Conservation (phyloP, 2,888 invertebrate species). For the Drosophila recens region DNA sequence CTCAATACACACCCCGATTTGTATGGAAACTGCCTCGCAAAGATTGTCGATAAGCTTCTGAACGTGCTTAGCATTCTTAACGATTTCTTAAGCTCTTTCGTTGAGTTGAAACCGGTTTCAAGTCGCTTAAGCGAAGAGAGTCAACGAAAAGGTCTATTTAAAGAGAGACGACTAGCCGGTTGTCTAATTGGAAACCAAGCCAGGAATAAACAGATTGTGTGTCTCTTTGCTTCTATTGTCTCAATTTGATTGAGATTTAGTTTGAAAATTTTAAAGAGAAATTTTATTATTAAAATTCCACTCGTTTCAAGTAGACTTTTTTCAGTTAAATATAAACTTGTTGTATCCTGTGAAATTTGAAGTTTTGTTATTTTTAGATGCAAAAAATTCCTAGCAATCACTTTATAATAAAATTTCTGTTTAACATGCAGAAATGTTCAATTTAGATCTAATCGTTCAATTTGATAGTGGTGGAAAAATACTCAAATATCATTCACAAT, state of each 20-base stretch:
- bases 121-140: slow-evolving; percentile 3
- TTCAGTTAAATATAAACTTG: not conserved
- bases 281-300: no score
- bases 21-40: slow-evolving; percentile 25
- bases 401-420: not conserved
- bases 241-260: no score
- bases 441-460: no score
- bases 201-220: not conserved
- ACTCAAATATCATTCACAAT: slow-evolving; percentile 12
- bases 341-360: not conserved
- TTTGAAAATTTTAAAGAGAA: no score
- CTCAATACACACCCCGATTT: slow-evolving; percentile 56
- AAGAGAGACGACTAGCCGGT: slow-evolving; percentile 2
- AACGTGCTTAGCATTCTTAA: slow-evolving; percentile 68
- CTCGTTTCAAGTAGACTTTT: no score
- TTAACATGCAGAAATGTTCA: not conserved
- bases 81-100: not conserved
- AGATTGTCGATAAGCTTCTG: slow-evolving; percentile 58
- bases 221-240: no score
- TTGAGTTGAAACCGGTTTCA: slow-evolving; percentile 35
- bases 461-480: slow-evolving; percentile 26
- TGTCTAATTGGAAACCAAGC: slow-evolving; percentile 5
- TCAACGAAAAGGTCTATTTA: not conserved
- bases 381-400: not conserved
- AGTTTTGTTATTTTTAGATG: not conserved